Conservation (phyloP, 2,797 vertebrate species). For the Pitangus sulphuratus region DNA sequence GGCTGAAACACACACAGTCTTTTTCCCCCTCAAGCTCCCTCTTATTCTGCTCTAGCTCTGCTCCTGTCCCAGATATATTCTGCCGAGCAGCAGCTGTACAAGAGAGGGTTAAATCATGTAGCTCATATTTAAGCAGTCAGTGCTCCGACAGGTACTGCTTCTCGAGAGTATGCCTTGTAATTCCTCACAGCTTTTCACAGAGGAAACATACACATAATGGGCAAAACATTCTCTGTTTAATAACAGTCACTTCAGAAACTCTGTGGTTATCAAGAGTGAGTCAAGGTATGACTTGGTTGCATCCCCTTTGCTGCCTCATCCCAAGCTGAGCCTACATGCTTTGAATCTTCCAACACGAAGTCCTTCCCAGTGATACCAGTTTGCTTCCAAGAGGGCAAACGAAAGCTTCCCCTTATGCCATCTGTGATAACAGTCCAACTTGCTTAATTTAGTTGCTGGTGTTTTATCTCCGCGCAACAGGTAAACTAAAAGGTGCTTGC, state of each 20-base stretch:
- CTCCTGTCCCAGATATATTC: background rate
- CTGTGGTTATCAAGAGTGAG: background rate
- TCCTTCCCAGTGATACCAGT: background rate
- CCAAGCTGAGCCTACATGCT: background rate
- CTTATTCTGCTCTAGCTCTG: background rate
- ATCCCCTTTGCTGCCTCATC: background rate
- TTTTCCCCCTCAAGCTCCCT: rapidly evolving
- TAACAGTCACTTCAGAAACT: background rate
- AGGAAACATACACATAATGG: background rate
- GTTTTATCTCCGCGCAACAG: background rate
- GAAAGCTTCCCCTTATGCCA: background rate
- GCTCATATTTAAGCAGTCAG: background rate
- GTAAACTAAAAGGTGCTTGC: background rate
- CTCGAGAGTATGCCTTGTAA: background rate
- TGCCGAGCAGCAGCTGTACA: background rate
- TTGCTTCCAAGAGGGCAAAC: background rate
- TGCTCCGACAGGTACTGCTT: rapidly evolving
- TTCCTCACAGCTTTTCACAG: background rate
- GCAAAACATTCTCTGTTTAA: background rate
- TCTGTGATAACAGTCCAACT: background rate
- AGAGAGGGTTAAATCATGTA: background rate
- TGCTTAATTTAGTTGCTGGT: background rate
- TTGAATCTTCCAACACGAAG: background rate
- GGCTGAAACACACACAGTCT: background rate
- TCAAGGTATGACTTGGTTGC: background rate